These are phyloP conservation scores for Dromiciops gliroides DNA, from an alignment of 2,113 vertebrate species.

Conservation along the genomic window DNA sequence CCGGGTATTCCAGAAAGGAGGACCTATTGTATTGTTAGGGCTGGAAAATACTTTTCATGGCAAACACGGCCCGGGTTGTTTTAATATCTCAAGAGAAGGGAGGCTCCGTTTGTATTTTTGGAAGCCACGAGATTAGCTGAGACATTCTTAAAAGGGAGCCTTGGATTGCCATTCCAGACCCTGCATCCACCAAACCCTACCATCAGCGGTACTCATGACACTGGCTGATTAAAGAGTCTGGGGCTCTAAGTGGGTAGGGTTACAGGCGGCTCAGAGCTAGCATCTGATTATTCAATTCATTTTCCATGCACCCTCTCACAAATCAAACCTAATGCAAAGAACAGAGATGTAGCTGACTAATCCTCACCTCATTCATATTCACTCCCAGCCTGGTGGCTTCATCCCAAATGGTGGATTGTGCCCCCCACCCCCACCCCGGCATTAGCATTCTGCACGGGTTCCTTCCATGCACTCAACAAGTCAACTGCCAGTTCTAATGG, in stretches of 20 bases:
- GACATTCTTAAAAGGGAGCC: slow-evolving; percentile 20
- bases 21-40: neutral
- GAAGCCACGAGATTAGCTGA: slow-evolving; percentile 1
- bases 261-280: neutral
- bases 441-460: slow-evolving; percentile 67
- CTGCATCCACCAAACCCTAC: neutral
- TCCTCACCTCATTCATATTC: slow-evolving; percentile 17
- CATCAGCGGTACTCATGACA: slow-evolving; percentile 1
- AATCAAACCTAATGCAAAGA: slow-evolving; percentile 22
- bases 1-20: neutral
- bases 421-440: too few relatives aligned
- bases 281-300: slow-evolving; percentile 18
- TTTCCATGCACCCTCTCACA: neutral
- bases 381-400: slow-evolving; percentile 31
- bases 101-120: neutral
- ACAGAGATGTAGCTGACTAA: slow-evolving; percentile 26
- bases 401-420: neutral
- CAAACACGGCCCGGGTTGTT: neutral
- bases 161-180: slow-evolving; percentile 56
- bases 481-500: slow-evolving; percentile 56
- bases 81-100: neutral
- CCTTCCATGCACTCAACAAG: slow-evolving; percentile 53
- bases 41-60: neutral
- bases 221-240: slow-evolving; percentile 41
- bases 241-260: neutral